Base-by-base conservation (phyloP, 2,113 vertebrate genomes). In the Panthera tigris region DNA sequence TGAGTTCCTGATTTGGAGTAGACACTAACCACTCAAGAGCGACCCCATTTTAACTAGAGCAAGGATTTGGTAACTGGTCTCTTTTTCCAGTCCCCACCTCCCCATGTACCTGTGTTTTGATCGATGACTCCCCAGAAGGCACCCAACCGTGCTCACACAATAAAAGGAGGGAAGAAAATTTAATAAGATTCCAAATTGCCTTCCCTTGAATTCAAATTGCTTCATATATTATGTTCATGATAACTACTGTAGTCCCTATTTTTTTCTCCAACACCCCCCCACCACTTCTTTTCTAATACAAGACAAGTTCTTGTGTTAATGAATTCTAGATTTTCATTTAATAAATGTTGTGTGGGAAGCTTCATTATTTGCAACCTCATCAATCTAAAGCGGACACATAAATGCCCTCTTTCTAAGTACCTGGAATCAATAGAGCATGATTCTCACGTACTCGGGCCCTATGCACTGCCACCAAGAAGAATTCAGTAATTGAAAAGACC, bases 151-250 rank as follows among this genome's bases (percentile, higher is more conserved):
- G 78, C 76, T 94, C 55, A 65, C 68, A 89, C 94, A 97, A 91
- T 97, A 97, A 98, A 98, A 96, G 91, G 45, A 95, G 92, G 97
- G 81, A 95, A 88, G 93, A 91, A 93, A 98, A 97, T 78, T 65
- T 97, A 98, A 95, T 98, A 98, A 98, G 98, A 97, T 97, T 98
- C 97, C 96, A 96, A 98, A 98, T 95, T 98, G 98, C 98, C 96
- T 98, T 97, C 97, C 98, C 95, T 96, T 41, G 91, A 82, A 97
- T 98, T 97, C 93, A 92, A 95, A 98, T 98, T 94, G 97, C 96
- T 98, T 95, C 98, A 96, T 98, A 93, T 90, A 97, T 98, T 98
- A 98, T 39, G 84, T 76, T 88, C 91, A 12, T n/a, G 76, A 80
- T 86, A 97, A 97, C 91, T 92, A 92, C 87, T 0, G 9, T 45